Conservation (phyloP, 37 sponge, comb jelly and placozoan genomes). For the Ianthella basta region DNA sequence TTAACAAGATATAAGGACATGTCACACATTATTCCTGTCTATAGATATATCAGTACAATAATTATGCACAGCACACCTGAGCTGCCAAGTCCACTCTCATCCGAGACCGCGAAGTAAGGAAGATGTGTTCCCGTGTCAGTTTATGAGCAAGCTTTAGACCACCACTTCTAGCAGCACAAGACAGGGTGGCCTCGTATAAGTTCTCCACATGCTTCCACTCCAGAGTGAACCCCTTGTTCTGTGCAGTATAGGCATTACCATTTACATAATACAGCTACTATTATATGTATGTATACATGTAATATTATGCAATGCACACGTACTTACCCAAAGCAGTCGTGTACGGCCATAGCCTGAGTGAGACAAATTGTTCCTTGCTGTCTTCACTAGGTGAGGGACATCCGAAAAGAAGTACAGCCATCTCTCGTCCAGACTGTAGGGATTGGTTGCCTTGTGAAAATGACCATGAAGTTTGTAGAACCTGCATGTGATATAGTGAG, state of each 20-base stretch:
- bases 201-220: constrained; percentile 12
- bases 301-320: not conserved
- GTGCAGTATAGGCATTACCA: constrained; percentile 1
- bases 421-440: constrained; percentile 15
- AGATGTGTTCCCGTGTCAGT: not conserved
- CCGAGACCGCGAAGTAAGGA: not conserved
- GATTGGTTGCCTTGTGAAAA: not conserved
- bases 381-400: constrained; percentile 43
- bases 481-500: too few relatives aligned
- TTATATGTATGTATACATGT: not conserved
- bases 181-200: not conserved
- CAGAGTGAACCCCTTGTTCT: constrained; percentile 6
- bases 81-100: constrained; percentile 32
- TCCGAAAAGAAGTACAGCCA: constrained; percentile 35
- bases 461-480: constrained; percentile 14
- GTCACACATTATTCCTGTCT: too few relatives aligned
- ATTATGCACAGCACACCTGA: not conserved
- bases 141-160: constrained; percentile 13
- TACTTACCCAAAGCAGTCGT: not conserved
- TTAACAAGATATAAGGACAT: constrained; percentile 34
- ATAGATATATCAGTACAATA: too few relatives aligned
- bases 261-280: not conserved
- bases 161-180: not conserved
- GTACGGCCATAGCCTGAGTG: not conserved
- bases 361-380: not conserved